Percentiles rank a stretch among this genome's conserved stretches.
These are phyloP conservation scores for Sicus ferrugineus DNA, from an alignment of 2,888 invertebrate species.

Conservation along the genomic window DNA sequence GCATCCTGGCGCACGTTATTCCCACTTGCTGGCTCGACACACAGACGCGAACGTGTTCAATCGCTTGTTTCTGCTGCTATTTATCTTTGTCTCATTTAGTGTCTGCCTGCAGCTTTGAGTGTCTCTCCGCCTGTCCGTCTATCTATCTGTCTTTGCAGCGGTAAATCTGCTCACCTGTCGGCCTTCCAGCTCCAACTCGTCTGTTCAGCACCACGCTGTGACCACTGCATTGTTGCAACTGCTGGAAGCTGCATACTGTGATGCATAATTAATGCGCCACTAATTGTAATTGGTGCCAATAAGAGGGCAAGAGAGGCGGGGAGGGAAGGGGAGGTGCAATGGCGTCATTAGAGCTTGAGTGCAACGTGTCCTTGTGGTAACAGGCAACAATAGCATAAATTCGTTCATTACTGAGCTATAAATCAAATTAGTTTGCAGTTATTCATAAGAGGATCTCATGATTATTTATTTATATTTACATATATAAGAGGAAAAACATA, in stretches of 20 bases:
- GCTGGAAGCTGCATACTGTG: conserved; percentile 39
- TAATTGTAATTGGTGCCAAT: conserved; percentile 37
- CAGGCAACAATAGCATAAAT: conserved; percentile 5
- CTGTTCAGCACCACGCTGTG: neutral
- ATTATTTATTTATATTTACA: too few relatives aligned
- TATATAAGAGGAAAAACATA: neutral
- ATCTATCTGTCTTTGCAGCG: neutral
- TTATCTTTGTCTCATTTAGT: neutral
- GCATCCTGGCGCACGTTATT: neutral
- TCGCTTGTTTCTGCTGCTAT: neutral
- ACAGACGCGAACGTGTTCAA: conserved; percentile 1
- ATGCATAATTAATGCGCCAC: conserved; percentile 40
- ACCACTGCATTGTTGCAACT: neutral
- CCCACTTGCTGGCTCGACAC: neutral
- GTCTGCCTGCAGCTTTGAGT: neutral
- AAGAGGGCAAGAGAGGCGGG: neutral
- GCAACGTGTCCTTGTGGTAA: neutral
- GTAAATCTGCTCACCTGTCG: neutral
- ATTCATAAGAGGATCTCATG: too few relatives aligned
- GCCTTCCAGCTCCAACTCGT: neutral
- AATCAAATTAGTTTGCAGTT: neutral
- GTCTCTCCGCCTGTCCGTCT: neutral
- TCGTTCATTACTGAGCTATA: neutral
- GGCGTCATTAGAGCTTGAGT: neutral
- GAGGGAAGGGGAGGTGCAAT: neutral